Evolutionary conservation across 2,888 invertebrate species (phyloP).

Genomic region (Coelinius sp.): DNA sequence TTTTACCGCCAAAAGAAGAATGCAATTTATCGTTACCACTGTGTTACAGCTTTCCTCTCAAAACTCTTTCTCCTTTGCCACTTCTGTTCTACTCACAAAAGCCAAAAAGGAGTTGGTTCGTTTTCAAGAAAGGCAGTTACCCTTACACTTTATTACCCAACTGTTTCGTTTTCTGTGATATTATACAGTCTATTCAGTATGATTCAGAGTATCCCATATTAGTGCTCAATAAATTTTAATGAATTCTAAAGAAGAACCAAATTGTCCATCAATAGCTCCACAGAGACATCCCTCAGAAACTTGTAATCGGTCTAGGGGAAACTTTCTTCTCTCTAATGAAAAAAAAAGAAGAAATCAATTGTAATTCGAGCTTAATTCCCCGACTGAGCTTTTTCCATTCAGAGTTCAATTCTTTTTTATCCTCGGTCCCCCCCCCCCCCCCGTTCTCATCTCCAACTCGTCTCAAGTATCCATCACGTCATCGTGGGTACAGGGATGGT

Average conservation of each 20-base stretch:
- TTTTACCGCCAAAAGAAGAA: slow-evolving; percentile 49
- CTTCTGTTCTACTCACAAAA: slow-evolving; percentile 46
- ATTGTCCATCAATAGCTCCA: background rate
- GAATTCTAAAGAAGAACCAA: background rate
- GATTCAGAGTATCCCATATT: background rate
- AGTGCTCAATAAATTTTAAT: background rate
- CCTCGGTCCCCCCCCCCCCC: background rate
- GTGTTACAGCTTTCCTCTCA: slow-evolving; percentile 5
- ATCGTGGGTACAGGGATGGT: slow-evolving; percentile 28
- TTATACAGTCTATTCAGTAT: background rate
- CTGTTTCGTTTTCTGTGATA: slow-evolving; percentile 28
- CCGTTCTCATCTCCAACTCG: slow-evolving; percentile 31
- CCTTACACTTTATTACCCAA: slow-evolving; percentile 45
- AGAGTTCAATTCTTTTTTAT: background rate
- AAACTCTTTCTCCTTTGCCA: background rate
- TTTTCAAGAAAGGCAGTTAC: slow-evolving; percentile 42
- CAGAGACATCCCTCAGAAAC: slow-evolving; percentile 41
- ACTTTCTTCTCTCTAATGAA: slow-evolving; percentile 28
- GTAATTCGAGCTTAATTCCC: slow-evolving; percentile 15
- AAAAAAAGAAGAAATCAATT: slow-evolving; percentile 7
- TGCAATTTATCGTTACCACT: slow-evolving; percentile 64
- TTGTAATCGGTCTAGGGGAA: slow-evolving; percentile 46
- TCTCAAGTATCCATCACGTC: slow-evolving; percentile 30
- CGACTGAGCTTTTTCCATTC: background rate
- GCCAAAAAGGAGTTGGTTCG: slow-evolving; percentile 42